These are phyloP conservation scores for Phylloscopus trochiloides DNA, from an alignment of 2,113 vertebrate species.

Conservation along the genomic window DNA sequence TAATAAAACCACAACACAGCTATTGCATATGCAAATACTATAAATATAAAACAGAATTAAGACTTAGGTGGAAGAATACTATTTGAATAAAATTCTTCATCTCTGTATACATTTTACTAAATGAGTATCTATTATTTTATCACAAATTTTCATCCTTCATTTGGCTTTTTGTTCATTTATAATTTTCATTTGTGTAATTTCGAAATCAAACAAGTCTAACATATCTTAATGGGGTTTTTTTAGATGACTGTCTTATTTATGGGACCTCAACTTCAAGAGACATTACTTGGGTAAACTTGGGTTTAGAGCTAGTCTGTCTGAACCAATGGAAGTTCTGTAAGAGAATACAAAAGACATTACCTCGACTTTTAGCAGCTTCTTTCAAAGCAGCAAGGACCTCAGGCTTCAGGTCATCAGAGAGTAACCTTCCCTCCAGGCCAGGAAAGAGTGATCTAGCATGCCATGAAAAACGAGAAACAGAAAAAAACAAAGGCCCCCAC, in stretches of 20 bases:
- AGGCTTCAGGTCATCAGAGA: slow-evolving; percentile 87
- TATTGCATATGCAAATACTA: not conserved
- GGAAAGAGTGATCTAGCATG: slow-evolving; percentile 87
- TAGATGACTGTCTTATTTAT: not conserved
- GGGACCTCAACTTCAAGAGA: not conserved
- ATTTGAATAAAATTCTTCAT: not conserved
- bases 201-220: not conserved
- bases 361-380: slow-evolving; percentile 91
- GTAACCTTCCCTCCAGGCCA: slow-evolving; percentile 89
- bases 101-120: not conserved
- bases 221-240: not conserved
- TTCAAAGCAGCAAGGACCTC: slow-evolving; percentile 85
- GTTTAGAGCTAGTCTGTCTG: not conserved
- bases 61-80: not conserved
- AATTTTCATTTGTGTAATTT: not conserved
- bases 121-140: not conserved
- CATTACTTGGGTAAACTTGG: not conserved
- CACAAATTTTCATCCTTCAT: not conserved
- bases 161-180: not conserved
- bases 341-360: slow-evolving; percentile 70
- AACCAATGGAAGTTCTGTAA: not conserved
- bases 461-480: slow-evolving; percentile 7
- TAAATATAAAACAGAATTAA: not conserved
- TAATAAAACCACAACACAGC: not conserved
- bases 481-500: not conserved